Conservation (phyloP, 2,888 invertebrate species). For the Sepiola atlantica region DNA sequence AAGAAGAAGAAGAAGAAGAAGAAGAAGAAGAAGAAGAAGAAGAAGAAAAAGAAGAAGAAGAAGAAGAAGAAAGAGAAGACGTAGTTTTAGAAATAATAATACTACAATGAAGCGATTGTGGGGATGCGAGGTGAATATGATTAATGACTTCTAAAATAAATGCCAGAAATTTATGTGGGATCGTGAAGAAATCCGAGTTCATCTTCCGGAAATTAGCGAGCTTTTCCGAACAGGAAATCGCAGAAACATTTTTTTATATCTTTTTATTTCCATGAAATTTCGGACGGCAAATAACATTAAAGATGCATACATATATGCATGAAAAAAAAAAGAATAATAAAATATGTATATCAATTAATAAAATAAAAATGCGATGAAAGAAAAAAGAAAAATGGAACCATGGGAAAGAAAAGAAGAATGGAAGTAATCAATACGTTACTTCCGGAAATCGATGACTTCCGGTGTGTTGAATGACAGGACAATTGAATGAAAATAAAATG, state of each 20-base stretch:
- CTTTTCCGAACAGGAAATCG: constrained; percentile 20
- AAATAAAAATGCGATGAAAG: not conserved
- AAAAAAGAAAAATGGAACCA: not conserved
- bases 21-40: no score
- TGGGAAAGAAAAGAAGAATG: not conserved
- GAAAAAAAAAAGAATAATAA: no score
- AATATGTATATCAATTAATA: no score
- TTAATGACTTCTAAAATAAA: not conserved
- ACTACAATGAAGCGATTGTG: not conserved
- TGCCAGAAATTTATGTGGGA: not conserved
- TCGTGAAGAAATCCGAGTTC: not conserved
- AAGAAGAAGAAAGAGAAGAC: no score
- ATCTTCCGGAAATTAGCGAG: constrained; percentile 9
- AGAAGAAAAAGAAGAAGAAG: no score
- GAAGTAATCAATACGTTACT: not conserved
- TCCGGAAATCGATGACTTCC: not conserved
- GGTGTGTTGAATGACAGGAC: not conserved
- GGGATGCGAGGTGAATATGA: not conserved
- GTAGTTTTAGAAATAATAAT: no score
- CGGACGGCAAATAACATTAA: not conserved
- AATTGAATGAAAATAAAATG: not conserved
- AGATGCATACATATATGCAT: not conserved
- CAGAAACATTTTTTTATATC: not conserved
- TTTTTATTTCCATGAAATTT: not conserved
- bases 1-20: no score